These are phyloP conservation scores for Odontothrips loti DNA, from an alignment of 2,888 invertebrate species.

Conservation along the genomic window DNA sequence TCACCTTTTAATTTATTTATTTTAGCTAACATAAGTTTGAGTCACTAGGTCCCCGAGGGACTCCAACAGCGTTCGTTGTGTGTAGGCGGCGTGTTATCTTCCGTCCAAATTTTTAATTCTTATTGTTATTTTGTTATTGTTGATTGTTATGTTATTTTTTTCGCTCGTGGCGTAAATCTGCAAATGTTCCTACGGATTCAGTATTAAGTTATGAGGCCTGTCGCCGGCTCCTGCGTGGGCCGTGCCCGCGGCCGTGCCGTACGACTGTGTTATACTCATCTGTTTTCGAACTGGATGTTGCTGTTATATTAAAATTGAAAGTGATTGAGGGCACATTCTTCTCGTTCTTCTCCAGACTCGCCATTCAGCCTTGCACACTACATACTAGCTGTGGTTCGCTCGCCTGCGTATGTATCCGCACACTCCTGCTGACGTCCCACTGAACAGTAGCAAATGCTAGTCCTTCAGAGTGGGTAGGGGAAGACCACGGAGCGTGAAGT, in stretches of 20 bases:
- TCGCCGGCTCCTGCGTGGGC: not conserved
- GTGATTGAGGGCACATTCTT: not conserved
- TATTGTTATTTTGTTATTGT: not conserved
- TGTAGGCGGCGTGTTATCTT: too few relatives aligned
- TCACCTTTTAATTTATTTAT: not conserved
- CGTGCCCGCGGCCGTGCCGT: not conserved
- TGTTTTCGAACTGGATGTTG: not conserved
- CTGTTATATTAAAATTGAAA: not conserved
- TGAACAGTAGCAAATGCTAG: too few relatives aligned
- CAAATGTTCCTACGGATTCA: conserved; percentile 17
- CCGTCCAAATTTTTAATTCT: too few relatives aligned
- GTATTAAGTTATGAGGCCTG: not conserved
- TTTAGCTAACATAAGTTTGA: not conserved
- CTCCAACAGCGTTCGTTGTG: too few relatives aligned
- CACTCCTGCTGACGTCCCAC: too few relatives aligned
- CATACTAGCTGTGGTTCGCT: not conserved
- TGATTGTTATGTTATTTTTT: not conserved
- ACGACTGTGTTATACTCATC: not conserved
- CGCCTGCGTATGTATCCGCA: too few relatives aligned
- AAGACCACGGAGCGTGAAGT: too few relatives aligned
- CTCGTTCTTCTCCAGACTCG: not conserved
- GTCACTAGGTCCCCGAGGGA: too few relatives aligned
- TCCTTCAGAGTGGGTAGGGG: too few relatives aligned
- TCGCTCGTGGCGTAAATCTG: not conserved
- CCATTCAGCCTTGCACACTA: not conserved